A percentile compares a stretch with the other conserved stretches of the same genome.
Conservation (phyloP, 2,888 invertebrate species). For the Diogma glabrata region DNA sequence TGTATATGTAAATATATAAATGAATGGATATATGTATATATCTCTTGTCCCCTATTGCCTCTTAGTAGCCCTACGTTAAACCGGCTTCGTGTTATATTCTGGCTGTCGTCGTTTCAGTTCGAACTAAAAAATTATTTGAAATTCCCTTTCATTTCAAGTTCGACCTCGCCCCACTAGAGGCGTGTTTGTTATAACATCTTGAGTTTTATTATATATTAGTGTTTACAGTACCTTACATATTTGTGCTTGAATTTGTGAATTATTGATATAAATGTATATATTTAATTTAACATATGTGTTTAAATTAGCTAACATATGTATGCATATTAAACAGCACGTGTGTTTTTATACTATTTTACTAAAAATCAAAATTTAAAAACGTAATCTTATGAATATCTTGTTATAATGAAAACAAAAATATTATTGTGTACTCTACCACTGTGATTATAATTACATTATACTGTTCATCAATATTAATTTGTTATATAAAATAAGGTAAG, state of each 20-base stretch:
- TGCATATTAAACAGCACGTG: slow-evolving; percentile 8
- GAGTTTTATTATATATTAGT: slow-evolving; percentile 12
- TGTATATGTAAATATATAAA: not conserved
- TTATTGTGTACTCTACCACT: slow-evolving; percentile 4
- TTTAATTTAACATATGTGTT: not conserved
- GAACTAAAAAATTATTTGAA: slow-evolving; percentile 21
- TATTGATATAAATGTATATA: slow-evolving; percentile 1
- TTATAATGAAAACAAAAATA: slow-evolving; percentile 3
- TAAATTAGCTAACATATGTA: not conserved
- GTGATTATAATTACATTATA: slow-evolving; percentile 7
- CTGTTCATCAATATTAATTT: not conserved
- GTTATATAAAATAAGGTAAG: not conserved
- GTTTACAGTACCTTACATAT: slow-evolving; percentile 8
- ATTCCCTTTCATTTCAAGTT: slow-evolving; percentile 28
- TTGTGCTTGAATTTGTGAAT: not conserved
- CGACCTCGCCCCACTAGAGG: slow-evolving; percentile 23
- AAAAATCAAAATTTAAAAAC: not conserved
- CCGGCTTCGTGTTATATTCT: slow-evolving; percentile 7
- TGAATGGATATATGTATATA: not conserved
- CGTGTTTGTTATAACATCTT: slow-evolving; percentile 14
- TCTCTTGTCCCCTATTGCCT: slow-evolving; percentile 10
- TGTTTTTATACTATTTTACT: slow-evolving; percentile 6
- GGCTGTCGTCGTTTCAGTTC: slow-evolving; percentile 10
- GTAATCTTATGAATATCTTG: too few relatives aligned
- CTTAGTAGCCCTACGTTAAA: slow-evolving; percentile 11